These are phyloP conservation scores for Xerus inauris DNA, from an alignment of 2,113 vertebrate species.

Conservation along the genomic window DNA sequence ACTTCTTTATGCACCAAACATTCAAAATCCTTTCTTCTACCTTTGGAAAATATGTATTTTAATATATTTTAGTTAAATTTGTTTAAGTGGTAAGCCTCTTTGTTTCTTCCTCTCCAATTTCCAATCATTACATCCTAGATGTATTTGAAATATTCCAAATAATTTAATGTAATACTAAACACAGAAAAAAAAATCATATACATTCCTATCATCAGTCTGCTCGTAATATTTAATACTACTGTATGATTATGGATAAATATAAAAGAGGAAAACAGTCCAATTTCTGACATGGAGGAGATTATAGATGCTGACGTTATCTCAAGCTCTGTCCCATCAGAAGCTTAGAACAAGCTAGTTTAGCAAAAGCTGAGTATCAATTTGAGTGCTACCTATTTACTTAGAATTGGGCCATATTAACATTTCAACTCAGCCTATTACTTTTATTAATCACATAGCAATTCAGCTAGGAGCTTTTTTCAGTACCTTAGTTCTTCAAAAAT, in stretches of 20 bases:
- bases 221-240: not conserved
- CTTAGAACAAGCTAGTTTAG: not conserved
- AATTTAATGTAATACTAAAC: not conserved
- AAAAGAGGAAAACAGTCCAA: not conserved
- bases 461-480: not conserved
- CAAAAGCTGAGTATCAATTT: not conserved
- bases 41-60: not conserved
- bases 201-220: not conserved
- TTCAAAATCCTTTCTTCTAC: not conserved
- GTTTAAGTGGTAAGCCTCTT: not conserved
- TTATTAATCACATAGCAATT: not conserved
- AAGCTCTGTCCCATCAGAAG: not conserved
- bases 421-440: not conserved
- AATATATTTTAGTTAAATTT: not conserved
- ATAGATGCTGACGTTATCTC: not conserved
- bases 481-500: constrained; percentile 30
- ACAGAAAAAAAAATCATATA: not conserved
- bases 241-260: not conserved
- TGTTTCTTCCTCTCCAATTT: not conserved
- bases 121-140: not conserved
- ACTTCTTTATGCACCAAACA: not conserved
- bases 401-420: not conserved
- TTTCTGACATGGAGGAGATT: not conserved
- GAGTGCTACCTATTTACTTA: not conserved
- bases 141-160: constrained; percentile 2